These are phyloP conservation scores for Sitophilus oryzae DNA, from an alignment of 1,140 invertebrate genomes.

Conservation along the genomic window DNA sequence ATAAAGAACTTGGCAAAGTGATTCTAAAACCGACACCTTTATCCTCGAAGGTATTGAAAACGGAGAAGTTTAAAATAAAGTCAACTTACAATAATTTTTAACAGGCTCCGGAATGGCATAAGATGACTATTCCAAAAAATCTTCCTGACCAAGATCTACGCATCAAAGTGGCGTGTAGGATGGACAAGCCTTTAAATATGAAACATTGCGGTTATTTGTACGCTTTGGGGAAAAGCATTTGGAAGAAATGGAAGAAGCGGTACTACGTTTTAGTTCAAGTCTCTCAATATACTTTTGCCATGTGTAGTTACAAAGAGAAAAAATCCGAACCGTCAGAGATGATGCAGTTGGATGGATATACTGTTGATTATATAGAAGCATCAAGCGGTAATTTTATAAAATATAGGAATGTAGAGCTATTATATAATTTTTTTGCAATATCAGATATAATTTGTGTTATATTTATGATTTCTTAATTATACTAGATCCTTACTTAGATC, in stretches of 20 bases:
- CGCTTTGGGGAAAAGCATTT: constrained; percentile 92
- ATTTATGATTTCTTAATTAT: too few relatives aligned
- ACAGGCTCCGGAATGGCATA: constrained; percentile 93
- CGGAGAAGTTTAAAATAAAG: not conserved
- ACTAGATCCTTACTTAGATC: too few relatives aligned
- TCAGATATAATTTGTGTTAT: too few relatives aligned
- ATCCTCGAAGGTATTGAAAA: constrained; percentile 68
- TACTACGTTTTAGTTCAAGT: constrained; percentile 99
- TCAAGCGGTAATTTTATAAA: constrained; percentile 79
- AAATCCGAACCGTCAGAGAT: constrained; percentile 99
- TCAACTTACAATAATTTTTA: constrained; percentile 23
- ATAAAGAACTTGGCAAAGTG: constrained; percentile 96
- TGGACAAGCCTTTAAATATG: constrained; percentile 99
- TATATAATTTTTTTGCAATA: too few relatives aligned
- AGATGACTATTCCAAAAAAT: constrained; percentile 93
- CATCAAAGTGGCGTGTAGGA: constrained; percentile 95
- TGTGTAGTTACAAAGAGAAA: constrained; percentile 99
- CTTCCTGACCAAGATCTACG: constrained; percentile 89
- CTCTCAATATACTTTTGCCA: constrained; percentile 99
- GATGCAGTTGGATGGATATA: constrained; percentile 98
- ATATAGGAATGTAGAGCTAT: too few relatives aligned
- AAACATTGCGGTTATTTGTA: constrained; percentile 93
- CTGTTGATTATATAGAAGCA: constrained; percentile 97
- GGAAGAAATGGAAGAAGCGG: constrained; percentile 99
- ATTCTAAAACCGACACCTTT: constrained; percentile 85